Conservation (phyloP, 2,888 invertebrate species). For the Electrophaes corylata region DNA sequence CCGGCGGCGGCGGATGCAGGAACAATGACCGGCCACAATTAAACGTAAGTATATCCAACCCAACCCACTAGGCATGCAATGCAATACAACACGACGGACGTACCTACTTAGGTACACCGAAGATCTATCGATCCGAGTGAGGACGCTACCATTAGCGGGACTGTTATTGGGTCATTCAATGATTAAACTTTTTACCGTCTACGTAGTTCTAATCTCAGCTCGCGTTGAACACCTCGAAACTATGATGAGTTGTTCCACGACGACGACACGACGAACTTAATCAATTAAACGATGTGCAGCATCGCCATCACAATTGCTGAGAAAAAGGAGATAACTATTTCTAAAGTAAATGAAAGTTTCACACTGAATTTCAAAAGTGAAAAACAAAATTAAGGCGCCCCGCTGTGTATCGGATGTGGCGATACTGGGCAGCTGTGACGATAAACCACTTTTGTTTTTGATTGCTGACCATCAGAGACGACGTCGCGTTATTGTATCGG, state of each 20-base stretch:
- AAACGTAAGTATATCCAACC: slow-evolving; percentile 41
- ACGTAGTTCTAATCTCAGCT: not conserved
- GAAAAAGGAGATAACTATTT: not conserved
- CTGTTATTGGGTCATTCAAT: slow-evolving; percentile 7
- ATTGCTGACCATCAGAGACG: not conserved
- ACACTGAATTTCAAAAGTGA: not conserved
- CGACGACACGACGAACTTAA: too few relatives aligned
- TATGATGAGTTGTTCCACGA: not conserved
- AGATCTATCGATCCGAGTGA: slow-evolving; percentile 25
- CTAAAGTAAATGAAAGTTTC: too few relatives aligned
- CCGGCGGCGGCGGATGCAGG: slow-evolving; percentile 68
- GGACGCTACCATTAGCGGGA: slow-evolving; percentile 13
- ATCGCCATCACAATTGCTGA: not conserved
- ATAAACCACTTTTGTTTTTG: slow-evolving; percentile 3
- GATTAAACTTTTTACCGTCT: not conserved
- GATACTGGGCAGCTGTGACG: not conserved
- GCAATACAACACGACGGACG: slow-evolving; percentile 30
- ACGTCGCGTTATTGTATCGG: not conserved
- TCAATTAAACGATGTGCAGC: not conserved
- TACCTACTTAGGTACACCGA: too few relatives aligned
- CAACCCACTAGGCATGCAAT: slow-evolving; percentile 1
- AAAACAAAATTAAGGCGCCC: not conserved
- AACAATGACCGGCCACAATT: slow-evolving; percentile 65
- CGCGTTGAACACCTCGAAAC: not conserved
- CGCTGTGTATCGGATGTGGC: slow-evolving; percentile 6